Evolutionary conservation across 1,140 invertebrate species (phyloP).

Genomic region (Bombus balteatus): DNA sequence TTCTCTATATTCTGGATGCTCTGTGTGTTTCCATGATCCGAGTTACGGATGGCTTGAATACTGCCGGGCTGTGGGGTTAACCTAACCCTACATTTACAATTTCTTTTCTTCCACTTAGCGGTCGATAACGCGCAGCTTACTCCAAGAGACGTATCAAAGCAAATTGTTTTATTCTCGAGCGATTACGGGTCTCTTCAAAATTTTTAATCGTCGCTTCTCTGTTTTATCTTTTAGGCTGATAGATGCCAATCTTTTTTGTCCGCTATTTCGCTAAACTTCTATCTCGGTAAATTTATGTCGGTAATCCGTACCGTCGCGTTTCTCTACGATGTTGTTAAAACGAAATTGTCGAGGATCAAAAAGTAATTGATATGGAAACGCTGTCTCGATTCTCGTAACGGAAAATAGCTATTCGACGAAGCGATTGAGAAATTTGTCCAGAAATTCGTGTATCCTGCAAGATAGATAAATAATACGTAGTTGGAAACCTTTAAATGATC

Average conservation of each 20-base stretch:
- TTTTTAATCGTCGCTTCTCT: no score
- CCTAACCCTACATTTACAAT: no score
- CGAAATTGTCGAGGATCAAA: neutral
- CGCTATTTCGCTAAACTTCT: no score
- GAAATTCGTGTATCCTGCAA: neutral
- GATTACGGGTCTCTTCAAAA: no score
- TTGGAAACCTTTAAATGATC: neutral
- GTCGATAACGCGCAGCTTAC: no score
- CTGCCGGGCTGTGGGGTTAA: no score
- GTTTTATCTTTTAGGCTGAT: no score
- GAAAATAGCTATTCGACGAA: neutral
- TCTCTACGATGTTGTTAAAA: neutral
- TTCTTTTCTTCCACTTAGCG: no score
- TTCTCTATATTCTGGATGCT: conserved; percentile 19
- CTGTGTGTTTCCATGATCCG: conserved; percentile 19
- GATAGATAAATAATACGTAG: neutral
- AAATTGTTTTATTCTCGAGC: neutral
- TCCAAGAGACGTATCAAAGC: no score
- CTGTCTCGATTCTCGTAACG: neutral
- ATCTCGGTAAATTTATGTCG: no score
- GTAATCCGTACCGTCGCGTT: neutral
- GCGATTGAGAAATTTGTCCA: neutral
- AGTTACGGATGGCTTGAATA: conserved; percentile 16
- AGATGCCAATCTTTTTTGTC: no score
- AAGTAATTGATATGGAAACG: neutral